Percentiles rank a stretch among this genome's conserved stretches.
These are phyloP conservation scores for Mythimna impura DNA, from an alignment of 2,888 invertebrate genomes.

Conservation along the genomic window DNA sequence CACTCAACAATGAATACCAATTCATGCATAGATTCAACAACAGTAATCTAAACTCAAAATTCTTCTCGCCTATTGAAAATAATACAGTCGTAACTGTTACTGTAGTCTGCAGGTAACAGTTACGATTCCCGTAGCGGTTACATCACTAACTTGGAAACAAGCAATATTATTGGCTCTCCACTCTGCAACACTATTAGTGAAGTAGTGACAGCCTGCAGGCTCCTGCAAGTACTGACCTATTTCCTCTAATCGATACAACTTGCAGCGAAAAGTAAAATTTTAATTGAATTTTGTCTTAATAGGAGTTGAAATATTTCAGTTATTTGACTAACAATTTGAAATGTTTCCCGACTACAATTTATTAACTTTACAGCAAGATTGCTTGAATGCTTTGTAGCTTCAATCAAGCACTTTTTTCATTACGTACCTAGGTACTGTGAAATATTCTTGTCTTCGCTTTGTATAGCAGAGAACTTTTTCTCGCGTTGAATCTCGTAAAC, in stretches of 20 bases:
- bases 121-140: constrained; percentile 22
- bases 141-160: constrained; percentile 22
- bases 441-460: not conserved
- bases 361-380: not conserved
- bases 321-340: constrained; percentile 24
- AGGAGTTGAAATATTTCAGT: constrained; percentile 32
- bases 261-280: constrained; percentile 50
- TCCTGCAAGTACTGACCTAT: constrained; percentile 48
- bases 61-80: constrained; percentile 24
- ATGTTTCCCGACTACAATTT: not conserved
- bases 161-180: constrained; percentile 44
- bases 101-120: not conserved
- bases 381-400: not conserved
- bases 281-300: constrained; percentile 42
- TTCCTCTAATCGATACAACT: constrained; percentile 38
- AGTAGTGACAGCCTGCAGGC: constrained; percentile 49
- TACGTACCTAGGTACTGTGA: no score
- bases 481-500: not conserved
- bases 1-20: not conserved
- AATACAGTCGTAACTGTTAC: not conserved
- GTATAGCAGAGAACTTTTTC: not conserved
- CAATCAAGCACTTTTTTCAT: constrained; percentile 3
- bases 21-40: not conserved
- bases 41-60: constrained; percentile 7
- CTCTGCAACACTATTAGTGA: constrained; percentile 36